phyloP scores from a whole-genome alignment of 1,140 invertebrate genomes.

The Drosophila sucinea region DNA sequence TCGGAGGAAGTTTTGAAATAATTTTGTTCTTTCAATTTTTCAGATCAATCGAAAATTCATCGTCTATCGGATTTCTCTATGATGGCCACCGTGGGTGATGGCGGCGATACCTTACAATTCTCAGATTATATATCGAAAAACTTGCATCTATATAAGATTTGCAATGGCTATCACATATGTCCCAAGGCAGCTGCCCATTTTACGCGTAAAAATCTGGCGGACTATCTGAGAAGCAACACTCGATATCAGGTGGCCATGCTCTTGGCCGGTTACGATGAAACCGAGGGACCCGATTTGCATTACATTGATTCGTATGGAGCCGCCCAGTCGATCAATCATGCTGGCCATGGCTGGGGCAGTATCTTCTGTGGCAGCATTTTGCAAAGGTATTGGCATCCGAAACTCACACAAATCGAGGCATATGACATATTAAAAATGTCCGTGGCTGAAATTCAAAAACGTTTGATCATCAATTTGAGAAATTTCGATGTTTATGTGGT shows the following conservation, averaged over 20 bases:
- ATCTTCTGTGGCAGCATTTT: slow-evolving; percentile 95
- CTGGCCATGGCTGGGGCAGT: slow-evolving; percentile 97
- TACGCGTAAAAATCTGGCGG: slow-evolving; percentile 95
- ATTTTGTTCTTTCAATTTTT: slow-evolving; percentile 7
- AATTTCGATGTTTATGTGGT: slow-evolving; percentile 95
- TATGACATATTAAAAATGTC: slow-evolving; percentile 93
- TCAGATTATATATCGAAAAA: slow-evolving; percentile 99
- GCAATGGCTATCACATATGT: slow-evolving; percentile 97
- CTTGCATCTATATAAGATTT: slow-evolving; percentile 98
- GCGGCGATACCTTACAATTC: slow-evolving; percentile 98
- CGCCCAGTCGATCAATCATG: slow-evolving; percentile 93
- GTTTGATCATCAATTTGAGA: slow-evolving; percentile 95
- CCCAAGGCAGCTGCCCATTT: slow-evolving; percentile 96
- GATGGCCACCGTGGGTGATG: slow-evolving; percentile 96
- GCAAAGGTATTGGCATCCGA: slow-evolving; percentile 92
- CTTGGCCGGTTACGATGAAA: slow-evolving; percentile 87
- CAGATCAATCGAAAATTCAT: slow-evolving; percentile 97
- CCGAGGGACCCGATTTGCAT: slow-evolving; percentile 89
- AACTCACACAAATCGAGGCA: slow-evolving; percentile 91
- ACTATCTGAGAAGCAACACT: slow-evolving; percentile 94
- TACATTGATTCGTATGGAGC: slow-evolving; percentile 96
- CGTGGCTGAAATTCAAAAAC: slow-evolving; percentile 93
- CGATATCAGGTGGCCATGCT: slow-evolving; percentile 83
- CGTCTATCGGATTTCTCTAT: slow-evolving; percentile 94
- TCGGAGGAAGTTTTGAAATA: slow-evolving; percentile 10